Evolutionary conservation across 2,888 invertebrate genomes (phyloP).

Genomic region (Acronicta aceris): DNA sequence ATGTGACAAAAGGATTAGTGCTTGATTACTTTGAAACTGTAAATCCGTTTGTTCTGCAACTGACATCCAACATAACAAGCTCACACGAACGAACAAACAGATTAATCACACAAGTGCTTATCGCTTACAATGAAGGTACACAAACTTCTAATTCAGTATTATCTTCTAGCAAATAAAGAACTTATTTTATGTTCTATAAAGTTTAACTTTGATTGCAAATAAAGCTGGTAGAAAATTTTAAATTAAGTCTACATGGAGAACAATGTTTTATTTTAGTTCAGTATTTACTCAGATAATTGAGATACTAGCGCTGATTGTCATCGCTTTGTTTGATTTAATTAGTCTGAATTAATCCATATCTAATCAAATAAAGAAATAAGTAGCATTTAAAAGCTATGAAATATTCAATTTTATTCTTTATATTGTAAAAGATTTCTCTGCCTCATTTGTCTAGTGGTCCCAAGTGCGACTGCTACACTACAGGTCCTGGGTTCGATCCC

Average conservation of each 20-base stretch:
- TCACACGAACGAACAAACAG: constrained; percentile 27
- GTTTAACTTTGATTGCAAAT: constrained; percentile 33
- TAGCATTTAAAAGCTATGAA: too few relatives aligned
- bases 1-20: too few relatives aligned
- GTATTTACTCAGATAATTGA: constrained; percentile 33
- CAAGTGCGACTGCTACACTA: too few relatives aligned
- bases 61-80: constrained; percentile 15
- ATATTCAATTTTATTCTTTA: too few relatives aligned
- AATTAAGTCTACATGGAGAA: constrained; percentile 1
- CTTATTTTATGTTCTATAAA: constrained; percentile 9
- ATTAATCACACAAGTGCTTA: constrained; percentile 21
- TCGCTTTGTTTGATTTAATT: constrained; percentile 21
- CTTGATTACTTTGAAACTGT: not conserved
- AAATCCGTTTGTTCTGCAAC: constrained; percentile 7
- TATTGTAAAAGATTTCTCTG: too few relatives aligned
- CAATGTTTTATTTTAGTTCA: constrained; percentile 20
- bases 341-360: not conserved
- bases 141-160: constrained; percentile 23
- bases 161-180: constrained; percentile 27
- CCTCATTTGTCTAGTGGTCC: too few relatives aligned
- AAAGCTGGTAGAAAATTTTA: constrained; percentile 5
- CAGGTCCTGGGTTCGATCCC: too few relatives aligned
- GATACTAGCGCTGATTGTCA: constrained; percentile 8
- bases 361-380: too few relatives aligned
- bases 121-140: constrained; percentile 5